Evolutionary conservation across 2,797 vertebrate genomes (phyloP), one percentile per base, ranked within the genome.

Genomic region (Glossophaga mutica): DNA sequence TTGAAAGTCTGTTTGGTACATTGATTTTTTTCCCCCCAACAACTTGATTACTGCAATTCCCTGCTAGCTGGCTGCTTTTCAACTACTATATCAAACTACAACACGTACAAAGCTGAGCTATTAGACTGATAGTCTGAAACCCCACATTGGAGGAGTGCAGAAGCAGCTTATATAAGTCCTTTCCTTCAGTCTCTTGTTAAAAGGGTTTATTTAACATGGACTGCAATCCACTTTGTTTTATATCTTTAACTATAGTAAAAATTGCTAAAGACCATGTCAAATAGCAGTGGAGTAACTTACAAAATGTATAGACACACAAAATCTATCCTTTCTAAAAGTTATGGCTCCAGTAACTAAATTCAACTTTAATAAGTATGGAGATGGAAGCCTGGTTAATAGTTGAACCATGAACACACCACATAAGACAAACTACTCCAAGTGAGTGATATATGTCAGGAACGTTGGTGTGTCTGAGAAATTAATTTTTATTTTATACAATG

Each of bases 21-120:
- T 96, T 87, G 97, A 98, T 98, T 96, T 95, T 55, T 84, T 78
- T n/a, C n/a, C 3, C 11, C 32, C 34, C 77, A 97, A 86, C 82
- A 97, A 97, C 22, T 2, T 95, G 94, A 97, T 97, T 97, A 97
- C 91, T 97, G 76, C 21, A 74, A 37, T 95, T 98, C 87, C 9
- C 50, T 95, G 55, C 65, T 83, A 96, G 74, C 94, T 96, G 95
- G 59, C 87, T 68, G 90, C 68, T 88, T 87, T 97, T 97, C 85
- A 94, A 93, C 86, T 95, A 76, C 68, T 95, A 4, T 87, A 96
- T 95, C 92, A 97, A 97, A 96, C 48, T n/a, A 1, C 92, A 94
- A 14, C 26, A 92, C 0, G 12, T 94, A 96, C n/a, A 93, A 74
- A 97, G 44, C 34, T 9, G 34, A 86, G 11, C 39, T 37, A 65